Conservation (phyloP, 2,113 vertebrate genomes). For the Tachysurus fulvidraco region DNA sequence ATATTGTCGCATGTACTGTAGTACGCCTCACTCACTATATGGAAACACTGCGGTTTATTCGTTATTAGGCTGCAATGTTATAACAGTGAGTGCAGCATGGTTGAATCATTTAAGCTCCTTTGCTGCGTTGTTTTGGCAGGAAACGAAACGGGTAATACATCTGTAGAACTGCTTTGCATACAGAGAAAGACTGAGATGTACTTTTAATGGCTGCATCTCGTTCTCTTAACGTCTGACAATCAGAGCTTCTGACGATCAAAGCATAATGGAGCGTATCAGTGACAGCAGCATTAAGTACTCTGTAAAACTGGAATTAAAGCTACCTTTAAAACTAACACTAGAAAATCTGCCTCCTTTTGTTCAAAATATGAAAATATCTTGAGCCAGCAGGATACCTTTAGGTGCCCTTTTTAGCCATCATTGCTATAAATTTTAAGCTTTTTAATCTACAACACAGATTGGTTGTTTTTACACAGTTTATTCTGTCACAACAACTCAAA, state of each 20-base stretch:
- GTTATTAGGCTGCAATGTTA: neutral
- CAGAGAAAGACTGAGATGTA: neutral
- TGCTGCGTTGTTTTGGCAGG: neutral
- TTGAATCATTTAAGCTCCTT: neutral
- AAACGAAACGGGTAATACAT: neutral
- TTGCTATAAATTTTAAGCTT: neutral
- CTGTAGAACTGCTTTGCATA: neutral
- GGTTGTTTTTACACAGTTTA: neutral
- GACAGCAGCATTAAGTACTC: neutral
- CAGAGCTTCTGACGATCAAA: neutral
- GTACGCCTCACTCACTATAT: neutral
- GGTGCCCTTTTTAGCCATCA: neutral
- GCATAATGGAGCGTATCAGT: neutral
- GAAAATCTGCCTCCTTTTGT: constrained; percentile 1
- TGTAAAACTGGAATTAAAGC: neutral
- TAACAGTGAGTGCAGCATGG: neutral
- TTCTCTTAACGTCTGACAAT: neutral
- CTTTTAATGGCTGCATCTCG: neutral
- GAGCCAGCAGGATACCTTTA: neutral
- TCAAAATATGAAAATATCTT: neutral
- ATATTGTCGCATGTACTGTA: neutral
- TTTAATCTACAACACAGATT: neutral
- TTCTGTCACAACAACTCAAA: neutral
- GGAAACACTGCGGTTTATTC: neutral
- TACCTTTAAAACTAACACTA: neutral